A percentile compares a stretch with the other conserved stretches of the same genome.
These are phyloP conservation scores for Glossophaga mutica DNA, from an alignment of 2,797 vertebrate species.

Conservation along the genomic window DNA sequence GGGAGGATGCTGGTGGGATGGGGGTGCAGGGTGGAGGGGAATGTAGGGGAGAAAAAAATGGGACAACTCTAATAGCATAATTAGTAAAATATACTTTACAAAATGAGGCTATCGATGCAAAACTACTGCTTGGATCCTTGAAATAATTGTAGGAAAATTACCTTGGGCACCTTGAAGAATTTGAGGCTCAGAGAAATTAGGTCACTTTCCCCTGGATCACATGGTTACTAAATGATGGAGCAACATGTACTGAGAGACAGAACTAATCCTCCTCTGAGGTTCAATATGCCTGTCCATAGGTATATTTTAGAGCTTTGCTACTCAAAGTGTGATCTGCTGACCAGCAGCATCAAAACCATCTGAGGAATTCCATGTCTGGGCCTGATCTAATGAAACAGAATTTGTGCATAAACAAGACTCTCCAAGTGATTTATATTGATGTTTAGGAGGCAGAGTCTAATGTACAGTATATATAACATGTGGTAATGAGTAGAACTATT, in stretches of 20 bases:
- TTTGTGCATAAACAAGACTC: too few relatives aligned
- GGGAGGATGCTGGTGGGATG: too few relatives aligned
- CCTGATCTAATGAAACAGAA: neutral
- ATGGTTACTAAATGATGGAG: neutral
- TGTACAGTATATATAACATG: too few relatives aligned
- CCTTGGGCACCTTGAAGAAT: neutral
- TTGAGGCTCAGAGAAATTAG: neutral
- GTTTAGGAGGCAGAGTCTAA: neutral
- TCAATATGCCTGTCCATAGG: rapidly evolving
- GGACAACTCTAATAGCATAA: too few relatives aligned
- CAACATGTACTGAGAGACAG: neutral
- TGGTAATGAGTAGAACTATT: neutral
- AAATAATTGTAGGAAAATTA: neutral
- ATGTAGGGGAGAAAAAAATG: too few relatives aligned
- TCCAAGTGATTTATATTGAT: neutral
- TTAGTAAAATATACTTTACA: too few relatives aligned
- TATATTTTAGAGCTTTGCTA: neutral
- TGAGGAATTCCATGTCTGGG: neutral
- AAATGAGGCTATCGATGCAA: neutral
- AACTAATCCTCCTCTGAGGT: rapidly evolving
- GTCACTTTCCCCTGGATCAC: neutral
- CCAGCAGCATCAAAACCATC: neutral
- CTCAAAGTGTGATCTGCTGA: neutral
- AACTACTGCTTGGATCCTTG: neutral
- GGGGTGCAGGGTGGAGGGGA: too few relatives aligned